Evolutionary conservation across 2,888 invertebrate species (phyloP).

Genomic region (Pristionchus mayeri): DNA sequence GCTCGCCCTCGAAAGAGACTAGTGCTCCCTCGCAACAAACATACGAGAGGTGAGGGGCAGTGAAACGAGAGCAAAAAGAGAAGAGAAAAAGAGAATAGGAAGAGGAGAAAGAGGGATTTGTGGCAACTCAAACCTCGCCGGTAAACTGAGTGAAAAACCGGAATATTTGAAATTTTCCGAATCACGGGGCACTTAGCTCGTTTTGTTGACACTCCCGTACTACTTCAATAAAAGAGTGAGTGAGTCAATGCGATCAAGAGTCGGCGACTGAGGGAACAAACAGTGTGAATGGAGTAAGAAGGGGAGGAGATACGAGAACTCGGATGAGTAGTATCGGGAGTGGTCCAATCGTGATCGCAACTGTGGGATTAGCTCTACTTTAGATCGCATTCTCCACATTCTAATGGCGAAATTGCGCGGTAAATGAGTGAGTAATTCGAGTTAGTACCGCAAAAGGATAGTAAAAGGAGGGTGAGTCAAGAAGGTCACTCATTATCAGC

Average conservation of each 20-base stretch:
- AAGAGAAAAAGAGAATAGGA: not conserved
- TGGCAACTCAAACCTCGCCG: not conserved
- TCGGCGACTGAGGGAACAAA: not conserved
- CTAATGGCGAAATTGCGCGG: not conserved
- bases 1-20: too few species aligned
- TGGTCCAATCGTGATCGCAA: not conserved
- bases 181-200: not conserved
- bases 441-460: too few species aligned
- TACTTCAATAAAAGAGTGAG: not conserved
- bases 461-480: not conserved
- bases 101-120: not conserved
- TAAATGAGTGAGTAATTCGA: too few species aligned
- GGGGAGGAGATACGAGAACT: not conserved
- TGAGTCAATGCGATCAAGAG: not conserved
- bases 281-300: not conserved
- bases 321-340: too few species aligned
- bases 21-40: too few species aligned
- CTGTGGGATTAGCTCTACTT: not conserved
- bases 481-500: not conserved
- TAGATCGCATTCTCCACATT: not conserved
- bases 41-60: not conserved
- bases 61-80: too few species aligned
- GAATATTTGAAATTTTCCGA: not conserved
- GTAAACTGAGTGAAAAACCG: not conserved
- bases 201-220: conserved; percentile 20